phyloP scores from a whole-genome alignment of 1,140 invertebrate species.

The Heliconius congener region DNA sequence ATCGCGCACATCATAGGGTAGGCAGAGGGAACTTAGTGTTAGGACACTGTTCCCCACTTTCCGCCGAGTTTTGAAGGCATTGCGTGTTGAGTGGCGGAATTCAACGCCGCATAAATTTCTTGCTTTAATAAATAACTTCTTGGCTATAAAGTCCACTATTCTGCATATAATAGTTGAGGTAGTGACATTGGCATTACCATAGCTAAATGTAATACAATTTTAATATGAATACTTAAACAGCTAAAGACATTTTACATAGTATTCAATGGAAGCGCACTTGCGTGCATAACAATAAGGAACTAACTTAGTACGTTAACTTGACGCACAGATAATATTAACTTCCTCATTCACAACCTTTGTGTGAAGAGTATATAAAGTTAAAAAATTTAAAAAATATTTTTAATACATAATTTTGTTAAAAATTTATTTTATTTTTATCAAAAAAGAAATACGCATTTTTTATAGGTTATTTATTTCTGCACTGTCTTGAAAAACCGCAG shows the following conservation, averaged over 20 bases:
- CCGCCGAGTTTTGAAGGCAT: too few relatives aligned
- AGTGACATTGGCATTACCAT: not conserved
- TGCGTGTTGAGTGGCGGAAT: too few relatives aligned
- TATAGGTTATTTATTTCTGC: not conserved
- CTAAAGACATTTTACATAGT: slow-evolving; percentile 14
- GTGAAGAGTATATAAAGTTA: not conserved
- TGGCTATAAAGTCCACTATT: not conserved
- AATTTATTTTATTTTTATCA: not conserved
- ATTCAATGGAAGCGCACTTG: slow-evolving; percentile 18
- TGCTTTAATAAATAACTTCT: too few relatives aligned
- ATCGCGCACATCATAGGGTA: too few relatives aligned
- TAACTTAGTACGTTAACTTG: not conserved
- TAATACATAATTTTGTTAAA: not conserved
- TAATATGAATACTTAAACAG: not conserved
- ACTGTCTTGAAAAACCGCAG: not conserved
- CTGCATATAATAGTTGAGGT: not conserved
- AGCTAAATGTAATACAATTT: not conserved
- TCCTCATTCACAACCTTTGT: slow-evolving; percentile 12
- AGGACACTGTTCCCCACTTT: too few relatives aligned
- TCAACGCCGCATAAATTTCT: not conserved
- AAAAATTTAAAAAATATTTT: not conserved
- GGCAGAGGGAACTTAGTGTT: too few relatives aligned
- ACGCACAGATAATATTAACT: slow-evolving; percentile 11
- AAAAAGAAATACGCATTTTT: not conserved
- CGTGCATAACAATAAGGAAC: slow-evolving; percentile 20